Percentiles rank a stretch among this genome's conserved stretches.
Evolutionary conservation across 2,797 vertebrate genomes (phyloP).

Genomic region (Rhabdomys pumilio): DNA sequence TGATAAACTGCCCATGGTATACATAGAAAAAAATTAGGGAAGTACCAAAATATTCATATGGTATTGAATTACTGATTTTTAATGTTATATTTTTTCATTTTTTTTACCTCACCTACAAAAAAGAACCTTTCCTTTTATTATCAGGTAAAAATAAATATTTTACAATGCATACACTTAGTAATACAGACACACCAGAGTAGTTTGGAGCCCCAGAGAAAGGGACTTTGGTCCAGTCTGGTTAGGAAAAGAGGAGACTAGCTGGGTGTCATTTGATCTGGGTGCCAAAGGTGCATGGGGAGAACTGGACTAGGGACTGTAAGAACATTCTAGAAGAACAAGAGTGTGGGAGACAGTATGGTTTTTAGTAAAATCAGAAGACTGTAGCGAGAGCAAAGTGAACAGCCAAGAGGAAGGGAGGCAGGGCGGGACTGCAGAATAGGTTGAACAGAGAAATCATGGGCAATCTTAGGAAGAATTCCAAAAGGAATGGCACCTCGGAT

Average conservation of each 20-base stretch:
- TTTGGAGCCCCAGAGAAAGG: not conserved
- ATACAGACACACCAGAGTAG: not conserved
- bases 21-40: not conserved
- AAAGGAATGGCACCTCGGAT: not conserved
- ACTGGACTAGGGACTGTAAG: not conserved
- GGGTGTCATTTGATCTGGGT: not conserved
- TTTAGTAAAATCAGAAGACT: not conserved
- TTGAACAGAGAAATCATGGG: not conserved
- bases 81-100: not conserved
- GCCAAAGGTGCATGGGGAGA: not conserved
- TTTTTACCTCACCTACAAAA: not conserved
- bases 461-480: too few species aligned
- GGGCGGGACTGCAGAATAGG: not conserved
- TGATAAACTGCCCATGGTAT: not conserved
- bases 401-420: not conserved
- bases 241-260: not conserved
- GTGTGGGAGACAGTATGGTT: not conserved
- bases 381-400: not conserved
- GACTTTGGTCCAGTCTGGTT: too few species aligned
- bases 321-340: not conserved
- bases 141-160: conserved; percentile 2
- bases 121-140: not conserved
- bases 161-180: not conserved
- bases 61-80: not conserved
- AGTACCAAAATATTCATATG: not conserved